Evolutionary conservation across 2,113 vertebrate genomes (phyloP).

Genomic region (Macrotis lagotis): DNA sequence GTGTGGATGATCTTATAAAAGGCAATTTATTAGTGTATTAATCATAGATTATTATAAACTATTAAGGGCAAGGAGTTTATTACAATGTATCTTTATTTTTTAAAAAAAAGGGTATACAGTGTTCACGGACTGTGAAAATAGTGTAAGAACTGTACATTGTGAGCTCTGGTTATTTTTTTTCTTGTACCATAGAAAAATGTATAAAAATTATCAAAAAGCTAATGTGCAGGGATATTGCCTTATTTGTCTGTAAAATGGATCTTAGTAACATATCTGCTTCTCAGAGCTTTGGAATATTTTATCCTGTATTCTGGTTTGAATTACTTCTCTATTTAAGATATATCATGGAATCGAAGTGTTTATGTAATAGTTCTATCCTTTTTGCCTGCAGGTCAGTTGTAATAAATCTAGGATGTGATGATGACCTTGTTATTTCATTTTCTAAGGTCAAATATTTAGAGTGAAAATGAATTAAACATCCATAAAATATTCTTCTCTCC

Average conservation of each 20-base stretch:
- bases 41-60: slow-evolving; percentile 77
- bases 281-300: slow-evolving; percentile 87
- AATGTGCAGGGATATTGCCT: slow-evolving; percentile 91
- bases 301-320: slow-evolving; percentile 85
- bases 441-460: slow-evolving; percentile 79
- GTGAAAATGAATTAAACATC: slow-evolving; percentile 53
- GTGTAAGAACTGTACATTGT: slow-evolving; percentile 89
- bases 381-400: slow-evolving; percentile 90
- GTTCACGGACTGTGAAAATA: slow-evolving; percentile 92
- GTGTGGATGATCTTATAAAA: slow-evolving; percentile 67
- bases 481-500: slow-evolving; percentile 61
- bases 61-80: slow-evolving; percentile 88
- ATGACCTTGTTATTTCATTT: slow-evolving; percentile 85
- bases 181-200: slow-evolving; percentile 89
- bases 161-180: slow-evolving; percentile 85
- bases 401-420: slow-evolving; percentile 88
- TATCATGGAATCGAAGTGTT: slow-evolving; percentile 88
- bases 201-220: slow-evolving; percentile 85
- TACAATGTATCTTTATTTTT: slow-evolving; percentile 89
- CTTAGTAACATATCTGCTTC: slow-evolving; percentile 85
- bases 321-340: slow-evolving; percentile 88
- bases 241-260: slow-evolving; percentile 88
- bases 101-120: slow-evolving; percentile 89
- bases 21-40: slow-evolving; percentile 74
- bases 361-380: slow-evolving; percentile 87